Conservation (phyloP, 2,113 vertebrate species). For the Ardeotis arabs region DNA sequence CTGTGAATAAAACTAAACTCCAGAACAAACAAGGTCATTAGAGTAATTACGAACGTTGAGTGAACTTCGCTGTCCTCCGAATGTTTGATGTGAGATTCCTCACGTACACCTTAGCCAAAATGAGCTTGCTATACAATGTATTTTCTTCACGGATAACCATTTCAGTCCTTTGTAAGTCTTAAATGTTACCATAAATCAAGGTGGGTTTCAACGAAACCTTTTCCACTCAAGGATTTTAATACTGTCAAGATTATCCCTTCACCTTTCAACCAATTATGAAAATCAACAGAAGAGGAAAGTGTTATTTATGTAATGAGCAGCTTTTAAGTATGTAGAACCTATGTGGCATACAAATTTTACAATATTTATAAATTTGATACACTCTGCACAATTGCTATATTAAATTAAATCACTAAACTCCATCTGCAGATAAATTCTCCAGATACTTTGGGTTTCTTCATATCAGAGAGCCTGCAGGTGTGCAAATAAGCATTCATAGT, state of each 20-base stretch:
- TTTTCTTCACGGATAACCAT: neutral
- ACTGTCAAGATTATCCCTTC: neutral
- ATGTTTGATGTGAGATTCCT: neutral
- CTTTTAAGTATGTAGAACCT: neutral
- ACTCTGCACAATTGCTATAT: slow-evolving; percentile 17
- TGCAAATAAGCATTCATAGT: slow-evolving; percentile 41
- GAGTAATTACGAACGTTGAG: neutral
- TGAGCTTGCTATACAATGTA: neutral
- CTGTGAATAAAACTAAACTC: neutral
- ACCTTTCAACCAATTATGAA: neutral
- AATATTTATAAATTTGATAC: neutral
- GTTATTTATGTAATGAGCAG: neutral
- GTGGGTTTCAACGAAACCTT: neutral
- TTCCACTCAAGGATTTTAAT: neutral
- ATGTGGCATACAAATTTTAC: neutral
- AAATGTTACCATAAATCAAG: neutral
- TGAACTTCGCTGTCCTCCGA: neutral
- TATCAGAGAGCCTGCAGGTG: slow-evolving; percentile 42
- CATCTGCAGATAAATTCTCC: slow-evolving; percentile 43
- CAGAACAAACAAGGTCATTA: neutral
- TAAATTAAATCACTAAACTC: slow-evolving; percentile 44
- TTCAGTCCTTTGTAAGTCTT: neutral
- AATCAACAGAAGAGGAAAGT: slow-evolving; percentile 1
- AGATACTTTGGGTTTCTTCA: neutral
- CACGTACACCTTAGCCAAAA: neutral